Base-by-base conservation (phyloP, 2,113 vertebrate genomes). In the Micromys minutus region DNA sequence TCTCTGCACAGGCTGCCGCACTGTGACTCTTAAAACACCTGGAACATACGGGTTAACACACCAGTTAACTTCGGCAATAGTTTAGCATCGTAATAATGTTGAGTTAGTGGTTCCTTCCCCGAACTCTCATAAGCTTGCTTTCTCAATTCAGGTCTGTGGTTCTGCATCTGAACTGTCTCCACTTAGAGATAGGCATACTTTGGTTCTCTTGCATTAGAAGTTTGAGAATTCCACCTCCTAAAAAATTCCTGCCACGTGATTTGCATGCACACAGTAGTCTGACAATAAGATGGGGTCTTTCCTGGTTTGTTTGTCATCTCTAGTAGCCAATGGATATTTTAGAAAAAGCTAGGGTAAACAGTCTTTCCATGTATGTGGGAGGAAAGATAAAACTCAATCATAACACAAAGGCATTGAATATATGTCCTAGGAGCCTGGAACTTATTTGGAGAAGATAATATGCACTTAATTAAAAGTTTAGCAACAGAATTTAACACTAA, bases 401-500 rank as follows among this genome's bases (percentile, higher is more conserved):
- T 50, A 89, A 72, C 63, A 52, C 31, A 17, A 45, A 91, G 74
- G 11, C 55, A 65, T 0, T 71, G 26, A 84, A 63, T 89, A 34
- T 0, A 55, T 26, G 2, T 7, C 63, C n/a, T 31, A n/a, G 42
- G 77, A 90, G 36, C 47, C 79, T 57, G 42, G 59, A 72, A 57
- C 67, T 86, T 42, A 72, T 55, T 87, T 83, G 45, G 34, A 55
- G 26, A 92, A 85, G 52, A 90, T 15, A 87, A 36, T 45, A 76
- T 65, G 71, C 1, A 74, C 52, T 86, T 59, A 86, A 63, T 45
- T 85, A 94, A 75, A 88, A 75, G 55, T 77, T 71, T 72, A 83
- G 75, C 69, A 31, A 74, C n/a, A 74, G 59, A 72, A 17, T 83
- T 75, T 83, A 87, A 93, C 39, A 90, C 71, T 47, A 76, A 87